Conservation (phyloP, 2,888 invertebrate species). For the Agrotis ipsilon region DNA sequence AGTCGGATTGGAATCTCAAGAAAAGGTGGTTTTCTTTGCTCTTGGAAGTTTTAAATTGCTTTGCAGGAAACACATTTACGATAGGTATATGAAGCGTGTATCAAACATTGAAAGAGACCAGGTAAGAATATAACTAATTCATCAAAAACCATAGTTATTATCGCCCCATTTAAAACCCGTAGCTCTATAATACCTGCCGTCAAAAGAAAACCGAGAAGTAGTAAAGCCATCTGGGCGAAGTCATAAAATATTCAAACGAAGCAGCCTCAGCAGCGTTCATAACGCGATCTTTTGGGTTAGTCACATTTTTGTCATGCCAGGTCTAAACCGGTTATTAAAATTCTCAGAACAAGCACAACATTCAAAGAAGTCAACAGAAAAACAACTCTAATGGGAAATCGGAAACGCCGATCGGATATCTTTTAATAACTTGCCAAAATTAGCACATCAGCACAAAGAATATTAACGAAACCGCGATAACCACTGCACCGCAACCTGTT, state of each 20-base stretch:
- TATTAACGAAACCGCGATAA: slow-evolving; percentile 61
- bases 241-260: slow-evolving; percentile 38
- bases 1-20: not conserved
- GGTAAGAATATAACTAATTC: slow-evolving; percentile 9
- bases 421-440: slow-evolving; percentile 45
- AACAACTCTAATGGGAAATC: slow-evolving; percentile 45
- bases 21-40: not conserved
- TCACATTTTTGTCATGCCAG: slow-evolving; percentile 46
- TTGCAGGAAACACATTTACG: too few relatives aligned
- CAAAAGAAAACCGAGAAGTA: slow-evolving; percentile 29
- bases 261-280: slow-evolving; percentile 15
- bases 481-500: slow-evolving; percentile 56
- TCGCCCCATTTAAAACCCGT: not conserved
- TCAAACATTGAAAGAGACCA: slow-evolving; percentile 5
- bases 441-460: slow-evolving; percentile 46
- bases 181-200: slow-evolving; percentile 3
- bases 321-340: slow-evolving; percentile 46
- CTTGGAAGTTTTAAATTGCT: slow-evolving; percentile 6
- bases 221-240: slow-evolving; percentile 27
- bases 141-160: not conserved
- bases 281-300: slow-evolving; percentile 36
- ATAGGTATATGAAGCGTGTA: not conserved
- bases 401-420: slow-evolving; percentile 51
- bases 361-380: slow-evolving; percentile 18
- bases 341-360: slow-evolving; percentile 26